Percentiles rank a stretch among this genome's conserved stretches.
These are phyloP conservation scores for Sprattus sprattus DNA, from an alignment of 2,113 vertebrate genomes.

Conservation along the genomic window DNA sequence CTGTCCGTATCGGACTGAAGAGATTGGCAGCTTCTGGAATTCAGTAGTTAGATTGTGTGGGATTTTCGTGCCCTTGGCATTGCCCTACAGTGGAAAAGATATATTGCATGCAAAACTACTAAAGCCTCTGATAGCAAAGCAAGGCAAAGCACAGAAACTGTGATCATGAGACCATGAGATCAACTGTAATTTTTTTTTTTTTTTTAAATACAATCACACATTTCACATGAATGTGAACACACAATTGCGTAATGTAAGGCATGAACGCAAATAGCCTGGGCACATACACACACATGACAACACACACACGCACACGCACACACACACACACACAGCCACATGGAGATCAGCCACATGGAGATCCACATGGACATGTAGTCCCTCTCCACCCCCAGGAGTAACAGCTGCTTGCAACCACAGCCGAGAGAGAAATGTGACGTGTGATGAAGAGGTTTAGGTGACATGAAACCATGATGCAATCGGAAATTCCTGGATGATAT, in stretches of 20 bases:
- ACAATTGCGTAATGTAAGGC: background rate
- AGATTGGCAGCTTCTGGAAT: background rate
- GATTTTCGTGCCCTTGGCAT: background rate
- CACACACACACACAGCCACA: slow-evolving; percentile 7
- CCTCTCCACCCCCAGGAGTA: slow-evolving; percentile 6
- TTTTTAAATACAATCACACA: background rate
- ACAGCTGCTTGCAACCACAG: slow-evolving; percentile 13
- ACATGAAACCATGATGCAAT: slow-evolving; percentile 14
- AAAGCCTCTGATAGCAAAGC: background rate
- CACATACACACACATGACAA: background rate
- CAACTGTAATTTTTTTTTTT: background rate
- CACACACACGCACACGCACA: slow-evolving; percentile 18
- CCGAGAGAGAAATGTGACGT: slow-evolving; percentile 17
- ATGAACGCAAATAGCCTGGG: background rate
- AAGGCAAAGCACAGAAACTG: background rate
- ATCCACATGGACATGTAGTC: background rate
- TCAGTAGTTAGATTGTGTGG: background rate
- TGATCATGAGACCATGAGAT: background rate
- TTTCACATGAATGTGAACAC: background rate
- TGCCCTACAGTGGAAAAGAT: background rate
- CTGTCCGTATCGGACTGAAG: background rate
- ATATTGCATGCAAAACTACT: background rate
- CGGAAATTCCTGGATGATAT: background rate
- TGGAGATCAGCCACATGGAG: slow-evolving; percentile 23
- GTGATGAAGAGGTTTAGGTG: slow-evolving; percentile 9